Percentiles rank a stretch among this genome's conserved stretches.
Conservation (phyloP, 2,113 vertebrate genomes). For the Hypanus sabinus region DNA sequence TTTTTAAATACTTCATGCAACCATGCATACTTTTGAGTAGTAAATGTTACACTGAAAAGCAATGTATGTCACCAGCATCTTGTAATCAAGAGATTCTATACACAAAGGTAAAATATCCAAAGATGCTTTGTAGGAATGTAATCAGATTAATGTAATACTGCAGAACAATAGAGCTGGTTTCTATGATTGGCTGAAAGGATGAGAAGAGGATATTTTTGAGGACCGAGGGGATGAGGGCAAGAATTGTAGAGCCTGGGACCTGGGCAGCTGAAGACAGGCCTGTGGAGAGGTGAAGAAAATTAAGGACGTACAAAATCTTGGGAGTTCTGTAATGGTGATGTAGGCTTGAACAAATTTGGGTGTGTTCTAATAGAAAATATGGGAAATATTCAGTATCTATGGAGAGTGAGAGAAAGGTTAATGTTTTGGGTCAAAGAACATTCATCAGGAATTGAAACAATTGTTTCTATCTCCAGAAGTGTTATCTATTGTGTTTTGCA, state of each 20-base stretch:
- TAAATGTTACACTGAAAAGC: background rate
- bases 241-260: background rate
- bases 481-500: no score
- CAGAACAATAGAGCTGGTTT: background rate
- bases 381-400: no score
- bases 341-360: background rate
- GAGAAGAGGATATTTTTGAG: background rate
- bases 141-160: background rate
- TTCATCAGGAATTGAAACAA: no score
- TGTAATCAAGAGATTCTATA: background rate
- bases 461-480: no score
- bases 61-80: background rate
- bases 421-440: no score
- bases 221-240: background rate
- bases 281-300: background rate
- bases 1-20: background rate
- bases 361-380: background rate
- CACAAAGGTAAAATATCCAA: background rate
- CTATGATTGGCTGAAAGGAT: background rate
- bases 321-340: background rate
- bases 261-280: background rate
- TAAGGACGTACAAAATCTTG: background rate
- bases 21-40: background rate
- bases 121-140: background rate
- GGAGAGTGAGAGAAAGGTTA: no score